These are phyloP conservation scores for Sisyra terminalis DNA, from an alignment of 2,888 invertebrate species.

Conservation along the genomic window DNA sequence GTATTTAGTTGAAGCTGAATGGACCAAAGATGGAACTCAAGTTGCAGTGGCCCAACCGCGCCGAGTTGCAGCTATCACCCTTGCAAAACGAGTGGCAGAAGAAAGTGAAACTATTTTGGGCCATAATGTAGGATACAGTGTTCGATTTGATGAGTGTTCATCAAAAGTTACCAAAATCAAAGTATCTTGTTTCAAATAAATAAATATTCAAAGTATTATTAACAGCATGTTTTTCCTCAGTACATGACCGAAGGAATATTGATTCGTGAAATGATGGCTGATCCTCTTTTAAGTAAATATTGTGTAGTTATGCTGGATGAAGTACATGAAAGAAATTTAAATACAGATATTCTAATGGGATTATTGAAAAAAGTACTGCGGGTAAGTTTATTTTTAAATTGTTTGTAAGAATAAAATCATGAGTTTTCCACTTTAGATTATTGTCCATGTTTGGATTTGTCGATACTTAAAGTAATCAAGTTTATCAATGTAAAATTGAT, in stretches of 20 bases:
- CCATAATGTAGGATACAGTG: slow-evolving; percentile 67
- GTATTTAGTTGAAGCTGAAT: slow-evolving; percentile 80
- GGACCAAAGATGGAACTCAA: slow-evolving; percentile 50
- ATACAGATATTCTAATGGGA: slow-evolving; percentile 90
- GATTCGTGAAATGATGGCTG: slow-evolving; percentile 85
- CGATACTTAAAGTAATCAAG: too few species aligned
- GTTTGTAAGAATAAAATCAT: too few species aligned
- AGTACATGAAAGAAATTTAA: slow-evolving; percentile 85
- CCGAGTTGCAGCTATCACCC: slow-evolving; percentile 73
- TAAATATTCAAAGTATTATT: not conserved
- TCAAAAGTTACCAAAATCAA: slow-evolving; percentile 51
- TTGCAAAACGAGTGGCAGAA: slow-evolving; percentile 77
- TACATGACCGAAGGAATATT: slow-evolving; percentile 95
- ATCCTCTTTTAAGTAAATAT: slow-evolving; percentile 82
- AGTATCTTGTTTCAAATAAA: slow-evolving; percentile 29
- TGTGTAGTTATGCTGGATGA: slow-evolving; percentile 82
- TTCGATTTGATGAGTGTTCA: slow-evolving; percentile 57
- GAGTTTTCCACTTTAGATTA: not conserved
- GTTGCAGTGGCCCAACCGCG: slow-evolving; percentile 89
- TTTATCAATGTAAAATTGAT: too few species aligned
- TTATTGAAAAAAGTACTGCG: slow-evolving; percentile 80
- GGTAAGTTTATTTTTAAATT: slow-evolving; percentile 27
- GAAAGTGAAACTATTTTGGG: slow-evolving; percentile 61
- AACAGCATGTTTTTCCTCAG: slow-evolving; percentile 28
- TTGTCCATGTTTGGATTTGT: too few species aligned